phyloP scores from a whole-genome alignment of 2,113 vertebrate genomes.

The Pygoscelis adeliae region DNA sequence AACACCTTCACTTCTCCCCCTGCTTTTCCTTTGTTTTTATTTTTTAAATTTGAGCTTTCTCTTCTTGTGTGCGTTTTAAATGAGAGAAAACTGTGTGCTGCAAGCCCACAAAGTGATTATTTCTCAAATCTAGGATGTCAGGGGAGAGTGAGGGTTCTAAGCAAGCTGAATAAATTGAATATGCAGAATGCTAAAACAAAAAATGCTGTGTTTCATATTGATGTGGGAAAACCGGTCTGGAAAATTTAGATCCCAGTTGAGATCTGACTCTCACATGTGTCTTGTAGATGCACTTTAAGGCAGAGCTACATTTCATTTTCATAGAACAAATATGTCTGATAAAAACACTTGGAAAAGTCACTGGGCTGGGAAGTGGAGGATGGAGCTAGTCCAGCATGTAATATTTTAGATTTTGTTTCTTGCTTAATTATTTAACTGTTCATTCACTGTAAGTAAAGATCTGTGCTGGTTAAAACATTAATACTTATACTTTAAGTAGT shows the following conservation, averaged over 20 bases:
- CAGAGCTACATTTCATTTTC: background rate
- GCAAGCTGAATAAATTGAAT: slow-evolving; percentile 1
- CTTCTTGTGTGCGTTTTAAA: background rate
- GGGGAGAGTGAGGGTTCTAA: background rate
- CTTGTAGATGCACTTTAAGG: background rate
- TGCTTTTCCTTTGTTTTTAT: background rate
- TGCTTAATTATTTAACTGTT: background rate
- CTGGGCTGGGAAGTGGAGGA: background rate
- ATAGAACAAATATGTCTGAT: slow-evolving; percentile 9
- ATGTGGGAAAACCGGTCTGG: background rate
- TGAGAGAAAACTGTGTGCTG: background rate
- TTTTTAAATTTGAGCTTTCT: background rate
- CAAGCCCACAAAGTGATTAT: slow-evolving; percentile 4
- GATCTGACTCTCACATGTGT: background rate
- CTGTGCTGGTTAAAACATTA: background rate
- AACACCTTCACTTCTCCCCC: background rate
- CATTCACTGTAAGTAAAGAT: background rate
- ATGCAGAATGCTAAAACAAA: background rate
- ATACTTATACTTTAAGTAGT: background rate
- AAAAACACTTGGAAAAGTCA: slow-evolving; percentile 25
- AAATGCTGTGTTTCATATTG: background rate
- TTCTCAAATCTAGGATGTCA: slow-evolving; percentile 15
- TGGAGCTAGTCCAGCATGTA: background rate
- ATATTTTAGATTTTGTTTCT: background rate
- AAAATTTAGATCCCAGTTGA: background rate